Percentiles rank a stretch among this genome's conserved stretches.
Conservation (phyloP, 2,888 invertebrate species). For the Dioctria linearis region DNA sequence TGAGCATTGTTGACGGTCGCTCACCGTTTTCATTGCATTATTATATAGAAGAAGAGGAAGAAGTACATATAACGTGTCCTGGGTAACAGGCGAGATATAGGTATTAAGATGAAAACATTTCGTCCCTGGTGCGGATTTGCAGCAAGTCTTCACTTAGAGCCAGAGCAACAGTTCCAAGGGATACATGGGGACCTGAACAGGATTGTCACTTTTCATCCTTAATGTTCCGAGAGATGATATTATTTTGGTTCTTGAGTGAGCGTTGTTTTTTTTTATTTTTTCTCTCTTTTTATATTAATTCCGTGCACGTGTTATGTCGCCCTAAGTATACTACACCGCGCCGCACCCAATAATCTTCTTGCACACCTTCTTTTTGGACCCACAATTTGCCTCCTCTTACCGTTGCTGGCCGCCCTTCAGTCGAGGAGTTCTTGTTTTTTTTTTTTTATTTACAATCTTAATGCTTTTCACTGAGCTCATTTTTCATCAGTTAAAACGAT, state of each 20-base stretch:
- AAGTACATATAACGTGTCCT: slow-evolving; percentile 43
- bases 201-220: slow-evolving; percentile 52
- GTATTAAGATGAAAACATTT: slow-evolving; percentile 34
- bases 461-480: slow-evolving; percentile 51
- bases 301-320: slow-evolving; percentile 55
- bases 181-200: not conserved
- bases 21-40: slow-evolving; percentile 44
- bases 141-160: not conserved
- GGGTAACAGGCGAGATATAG: slow-evolving; percentile 19
- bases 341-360: slow-evolving; percentile 17
- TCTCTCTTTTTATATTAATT: slow-evolving; percentile 54
- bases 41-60: slow-evolving; percentile 8
- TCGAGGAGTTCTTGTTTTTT: slow-evolving; percentile 13
- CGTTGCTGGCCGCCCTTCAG: slow-evolving; percentile 5
- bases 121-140: not conserved
- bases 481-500: slow-evolving; percentile 58
- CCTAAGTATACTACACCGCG: not conserved
- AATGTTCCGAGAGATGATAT: slow-evolving; percentile 56
- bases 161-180: slow-evolving; percentile 1
- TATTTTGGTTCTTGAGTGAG: slow-evolving; percentile 56
- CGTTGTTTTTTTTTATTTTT: slow-evolving; percentile 20
- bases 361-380: slow-evolving; percentile 5
- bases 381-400: slow-evolving; percentile 9
- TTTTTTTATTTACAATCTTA: not conserved
- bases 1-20: slow-evolving; percentile 26